Evolutionary conservation across 2,888 invertebrate species (phyloP), one percentile per base, ranked within the genome.

Genomic region (Rosalia funebris): DNA sequence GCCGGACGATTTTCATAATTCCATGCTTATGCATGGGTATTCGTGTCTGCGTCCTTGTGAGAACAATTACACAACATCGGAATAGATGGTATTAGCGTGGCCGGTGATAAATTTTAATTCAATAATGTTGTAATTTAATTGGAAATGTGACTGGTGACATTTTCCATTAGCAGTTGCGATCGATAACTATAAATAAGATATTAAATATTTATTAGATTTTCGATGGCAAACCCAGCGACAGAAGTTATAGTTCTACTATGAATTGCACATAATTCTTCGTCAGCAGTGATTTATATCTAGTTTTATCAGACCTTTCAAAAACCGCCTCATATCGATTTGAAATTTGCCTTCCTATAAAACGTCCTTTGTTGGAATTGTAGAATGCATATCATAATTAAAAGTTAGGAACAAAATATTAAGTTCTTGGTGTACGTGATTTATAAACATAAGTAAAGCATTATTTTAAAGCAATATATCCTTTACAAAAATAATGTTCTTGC

Each of bases 1-100:
- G 36, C 19, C 36, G 2, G 20, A n/a, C 44, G 12, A 44, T 44
- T 25, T 44, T 44, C 19, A 41, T 41, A 41, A n/a, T 34, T 34
- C 10, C 10, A n/a, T n/a, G 34, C 7, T 34, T n/a, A n/a, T 34
- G 10, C 11, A 34, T 2, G 2, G 2, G 11, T 3, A 34, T n/a
- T 3, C 10, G 34, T 10, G 11, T 16, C 25, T 7, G 11, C 17
- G 19, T 20, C 14, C 12, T 25, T 11, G 44, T 4, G 12, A 11
- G 11, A 4, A 11, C 44, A 44, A 44, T 44, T 44, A 44, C 11
- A 17, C 16, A 19, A n/a, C 4, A n/a, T 17, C 25, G 9, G 25
- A 25, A 9, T 5, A 25, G 3, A 25, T 9, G 9, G 9, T 25
- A 25, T 5, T 5, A 25, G 3, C 25, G 9, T 25, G 3, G 9